Base-by-base conservation (phyloP, 2,888 invertebrate genomes). In the Cheilosia urbana region DNA sequence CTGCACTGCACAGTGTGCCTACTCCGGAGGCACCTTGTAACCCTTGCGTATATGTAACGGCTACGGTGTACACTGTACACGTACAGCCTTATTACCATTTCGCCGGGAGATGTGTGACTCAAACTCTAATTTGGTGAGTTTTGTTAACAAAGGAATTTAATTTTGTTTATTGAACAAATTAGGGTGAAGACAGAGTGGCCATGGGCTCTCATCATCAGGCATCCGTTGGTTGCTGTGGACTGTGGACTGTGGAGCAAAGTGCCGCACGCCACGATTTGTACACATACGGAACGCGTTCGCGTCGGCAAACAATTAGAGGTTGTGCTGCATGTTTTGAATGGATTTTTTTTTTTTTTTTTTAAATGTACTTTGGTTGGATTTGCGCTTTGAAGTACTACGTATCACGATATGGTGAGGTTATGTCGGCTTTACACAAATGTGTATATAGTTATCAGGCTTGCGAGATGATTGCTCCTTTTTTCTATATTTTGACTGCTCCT, bases 131-230 rank as follows among this genome's bases (percentile, higher is more conserved):
- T 81, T 85, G 42, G 85, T 81, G 66, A 71, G 80, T 71, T 69
- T 57, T 76, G 71, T 76, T 80, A 76, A 80, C 80, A 80, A 85
- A 85, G 49, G 77, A 80, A 81, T 81, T 85, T 81, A 85, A 81
- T 85, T 81, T 76, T 85, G 81, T 85, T 85, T 85, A 81, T 72
- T 66, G 49, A 81, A 85, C 57, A 81, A 85, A 85, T 85, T 85
- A 85, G 76, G 80, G 65, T n/a, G 45, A 49, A 63, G 58, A 45
- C 19, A 55, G 53, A 53, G 55, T 69, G 69, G 42, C 49, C 69
- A 71, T 71, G 76, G 51, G 49, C 58, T 71, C 58, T 71, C 30
- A 9, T 30, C 63, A 34, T 27, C 51, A 47, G 53, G 58, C 77
- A 71, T 82, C 57, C 69, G 27, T 63, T 40, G 63, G 62, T 45